Percentiles rank a stretch among this genome's conserved stretches.
Evolutionary conservation across 2,888 invertebrate species (phyloP).

Genomic region (Prosapia bicincta): DNA sequence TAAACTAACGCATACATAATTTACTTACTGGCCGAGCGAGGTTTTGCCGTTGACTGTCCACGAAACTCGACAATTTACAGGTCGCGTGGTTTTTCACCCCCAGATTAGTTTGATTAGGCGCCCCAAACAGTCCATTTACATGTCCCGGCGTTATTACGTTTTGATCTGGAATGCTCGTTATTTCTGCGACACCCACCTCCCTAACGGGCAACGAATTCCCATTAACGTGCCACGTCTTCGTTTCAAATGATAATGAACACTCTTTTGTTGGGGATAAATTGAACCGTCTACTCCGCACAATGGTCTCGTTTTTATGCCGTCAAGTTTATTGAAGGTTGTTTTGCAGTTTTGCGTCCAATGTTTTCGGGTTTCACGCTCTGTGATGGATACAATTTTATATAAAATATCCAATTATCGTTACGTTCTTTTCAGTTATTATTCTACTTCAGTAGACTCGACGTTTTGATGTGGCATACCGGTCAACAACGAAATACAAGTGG

Average conservation of each 20-base stretch:
- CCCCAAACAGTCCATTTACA: not conserved
- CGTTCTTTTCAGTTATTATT: too few species aligned
- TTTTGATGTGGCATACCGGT: too few species aligned
- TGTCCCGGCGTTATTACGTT: not conserved
- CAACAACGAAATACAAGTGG: too few species aligned
- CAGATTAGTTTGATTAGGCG: not conserved
- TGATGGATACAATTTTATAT: too few species aligned
- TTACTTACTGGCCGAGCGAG: not conserved
- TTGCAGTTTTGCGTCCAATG: too few species aligned
- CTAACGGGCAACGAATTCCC: not conserved
- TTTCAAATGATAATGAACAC: not conserved
- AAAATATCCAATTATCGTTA: too few species aligned
- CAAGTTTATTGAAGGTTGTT: too few species aligned
- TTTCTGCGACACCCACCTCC: not conserved
- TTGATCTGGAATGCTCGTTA: not conserved
- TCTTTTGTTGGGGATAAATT: not conserved
- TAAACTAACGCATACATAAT: too few species aligned
- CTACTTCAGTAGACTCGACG: too few species aligned
- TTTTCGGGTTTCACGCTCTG: too few species aligned
- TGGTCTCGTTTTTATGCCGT: too few species aligned
- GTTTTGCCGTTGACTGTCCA: not conserved
- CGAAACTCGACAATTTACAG: not conserved
- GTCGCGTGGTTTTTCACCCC: not conserved
- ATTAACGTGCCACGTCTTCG: not conserved
- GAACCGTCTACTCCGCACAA: not conserved